Base-by-base conservation (phyloP, 2,888 invertebrate genomes). In the Lasius platythorax region DNA sequence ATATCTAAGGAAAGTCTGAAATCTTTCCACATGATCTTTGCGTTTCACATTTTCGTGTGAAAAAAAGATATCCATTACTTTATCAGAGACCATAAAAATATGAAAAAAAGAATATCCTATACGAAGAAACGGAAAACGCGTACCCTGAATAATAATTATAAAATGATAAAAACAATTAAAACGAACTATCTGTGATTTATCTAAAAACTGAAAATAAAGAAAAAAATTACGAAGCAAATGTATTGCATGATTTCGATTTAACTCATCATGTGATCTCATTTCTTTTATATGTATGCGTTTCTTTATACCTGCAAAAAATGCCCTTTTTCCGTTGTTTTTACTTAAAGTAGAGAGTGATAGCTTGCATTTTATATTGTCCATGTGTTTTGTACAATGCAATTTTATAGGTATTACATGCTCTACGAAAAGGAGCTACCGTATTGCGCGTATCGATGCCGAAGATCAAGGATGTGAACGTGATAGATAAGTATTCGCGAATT, bases 401-500 rank as follows among this genome's bases (percentile, higher is more conserved):
- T 40, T 95, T 96, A 1, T 96, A 97, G 95, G 96, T 98, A 95
- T 96, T 98, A 87, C 97, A 98, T 94, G 98, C 98, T 18, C 95
- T 98, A 23, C 97, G 97, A 73, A 97, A 97, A 91, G 98, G 98
- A 68, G 98, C 98, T 3, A 97, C 97, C n/a, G 98, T 97, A 50
- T 95, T 98, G 91, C 97, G 97, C 93, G 97, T 97, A n/a, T 98
- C 98, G 50, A 97, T 99, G 96, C 99, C 99, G n/a, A 98, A 97
- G 95, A 99, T 99, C 91, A 98, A 99, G 92, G 99, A 99, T 95
- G 99, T 99, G 86, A 99, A 99, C 95, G 97, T 99, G 90, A 99
- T 99, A 93, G 99, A 99, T 95, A 99, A 99, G 93, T 99, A 99
- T 95, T 99, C 99, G 53, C 96, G 99, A 91, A 97, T 99, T 93